These are phyloP conservation scores for Alfaro cultratus DNA, from an alignment of 2,797 vertebrate species.

Conservation along the genomic window DNA sequence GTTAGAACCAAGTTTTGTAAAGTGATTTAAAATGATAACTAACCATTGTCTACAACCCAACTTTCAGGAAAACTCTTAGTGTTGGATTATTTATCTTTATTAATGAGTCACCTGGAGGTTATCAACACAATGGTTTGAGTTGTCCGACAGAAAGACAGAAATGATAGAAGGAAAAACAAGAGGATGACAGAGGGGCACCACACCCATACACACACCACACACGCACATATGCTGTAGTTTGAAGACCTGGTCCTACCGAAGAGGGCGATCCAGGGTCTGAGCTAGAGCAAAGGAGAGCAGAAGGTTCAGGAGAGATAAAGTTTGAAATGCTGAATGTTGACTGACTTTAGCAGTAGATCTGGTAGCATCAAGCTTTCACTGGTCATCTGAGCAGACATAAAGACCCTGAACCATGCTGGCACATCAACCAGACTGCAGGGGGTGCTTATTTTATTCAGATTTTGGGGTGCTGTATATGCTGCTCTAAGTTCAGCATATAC, in stretches of 20 bases:
- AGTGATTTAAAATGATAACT: neutral
- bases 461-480: neutral
- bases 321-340: constrained; percentile 47
- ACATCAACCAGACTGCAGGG: neutral
- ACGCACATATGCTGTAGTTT: constrained; percentile 42
- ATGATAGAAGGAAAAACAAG: constrained; percentile 17
- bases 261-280: constrained; percentile 79
- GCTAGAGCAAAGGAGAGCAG: constrained; percentile 66
- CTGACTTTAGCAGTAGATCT: constrained; percentile 24
- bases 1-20: constrained; percentile 11
- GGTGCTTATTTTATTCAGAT: no score
- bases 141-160: constrained; percentile 19
- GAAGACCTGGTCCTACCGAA: constrained; percentile 81
- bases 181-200: constrained; percentile 4
- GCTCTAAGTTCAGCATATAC: neutral
- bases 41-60: neutral
- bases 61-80: neutral
- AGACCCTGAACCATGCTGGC: neutral
- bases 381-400: neutral
- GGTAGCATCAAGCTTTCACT: neutral
- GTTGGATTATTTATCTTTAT: neutral
- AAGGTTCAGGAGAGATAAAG: constrained; percentile 58
- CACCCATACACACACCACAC: constrained; percentile 1
- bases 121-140: constrained; percentile 2
- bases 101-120: neutral